Evolutionary conservation across 2,797 vertebrate genomes (phyloP), one percentile per base, ranked within the genome.

Genomic region (Peromyscus melanophrys): DNA sequence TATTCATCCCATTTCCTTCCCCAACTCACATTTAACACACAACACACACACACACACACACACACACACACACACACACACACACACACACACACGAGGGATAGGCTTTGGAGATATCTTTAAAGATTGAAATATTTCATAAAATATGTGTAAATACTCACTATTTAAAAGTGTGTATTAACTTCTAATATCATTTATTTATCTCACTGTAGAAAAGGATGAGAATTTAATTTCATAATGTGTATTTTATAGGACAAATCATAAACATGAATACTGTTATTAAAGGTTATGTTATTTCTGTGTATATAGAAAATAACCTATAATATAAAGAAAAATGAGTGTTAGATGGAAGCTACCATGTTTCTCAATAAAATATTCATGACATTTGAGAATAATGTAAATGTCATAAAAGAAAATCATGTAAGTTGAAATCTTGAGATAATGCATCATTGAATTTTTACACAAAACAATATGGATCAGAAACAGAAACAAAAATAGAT

Each of bases 271-370:
- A 34, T 65, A 65, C 34, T 84, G 29, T 63, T 84, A 77, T 46
- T 4, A 81, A 92, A 96, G 29, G 3, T 23, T 73, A 17, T 21
- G 75, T 43, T 89, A 69, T 63, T 95, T 96, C 6, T 80, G 12
- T 43, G 0, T 63, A 75, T 0, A 85, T 52, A 83, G 0, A 90
- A 43, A 57, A 85, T 57, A 73, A 67, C 23, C 14, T 29, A 25
- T 84, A 69, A 7, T 14, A 87, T 17, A 31, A 5, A 78, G 2
- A 67, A 77, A 88, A 7, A 23, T 7, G 11, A 69, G 37, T 46
- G 3, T 86, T 93, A 75, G 80, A 81, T 76, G 4, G 37, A 81
- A 93, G 81, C n/a, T n/a, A 16, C 0, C 23, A n/a, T 59, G 1
- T 27, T 91, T 90, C 76, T 77, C 0, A 9, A 37, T 77, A 21